phyloP scores from a whole-genome alignment of 2,888 invertebrate genomes.

The Chamaedrilus cognettii region DNA sequence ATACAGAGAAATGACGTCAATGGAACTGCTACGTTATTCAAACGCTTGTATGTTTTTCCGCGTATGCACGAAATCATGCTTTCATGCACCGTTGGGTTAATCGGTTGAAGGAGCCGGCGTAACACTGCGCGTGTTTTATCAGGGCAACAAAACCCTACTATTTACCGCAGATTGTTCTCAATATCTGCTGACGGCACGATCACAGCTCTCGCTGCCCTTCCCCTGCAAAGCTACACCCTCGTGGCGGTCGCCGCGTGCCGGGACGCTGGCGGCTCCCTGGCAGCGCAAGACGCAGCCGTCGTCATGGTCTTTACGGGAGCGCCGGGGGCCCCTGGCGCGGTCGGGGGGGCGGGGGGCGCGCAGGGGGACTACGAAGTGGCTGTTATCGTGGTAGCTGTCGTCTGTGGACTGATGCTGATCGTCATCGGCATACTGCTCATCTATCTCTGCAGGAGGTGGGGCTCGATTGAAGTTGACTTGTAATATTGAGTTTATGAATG shows the following conservation, averaged over 20 bases:
- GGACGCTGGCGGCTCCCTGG: background rate
- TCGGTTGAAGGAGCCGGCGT: no score
- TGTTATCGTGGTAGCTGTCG: background rate
- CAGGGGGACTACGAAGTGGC: background rate
- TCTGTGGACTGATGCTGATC: background rate
- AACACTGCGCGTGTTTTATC: no score
- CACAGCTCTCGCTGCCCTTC: background rate
- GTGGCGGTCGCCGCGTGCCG: background rate
- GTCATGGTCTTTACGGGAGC: background rate
- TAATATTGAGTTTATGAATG: no score
- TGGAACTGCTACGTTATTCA: no score
- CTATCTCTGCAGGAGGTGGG: background rate
- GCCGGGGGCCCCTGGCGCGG: background rate
- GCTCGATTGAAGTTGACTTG: no score
- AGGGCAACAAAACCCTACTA: no score
- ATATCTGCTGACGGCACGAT: background rate
- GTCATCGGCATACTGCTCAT: background rate
- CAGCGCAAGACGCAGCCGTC: background rate
- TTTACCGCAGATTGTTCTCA: background rate
- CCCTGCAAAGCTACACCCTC: background rate
- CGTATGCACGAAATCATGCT: no score
- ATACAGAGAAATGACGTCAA: no score
- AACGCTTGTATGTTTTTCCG: no score
- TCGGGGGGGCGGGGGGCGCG: background rate
- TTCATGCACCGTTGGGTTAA: no score